A percentile compares a stretch with the other conserved stretches of the same genome.
phyloP scores from a whole-genome alignment of 2,113 vertebrate genomes.

The Romanogobio albipinnatus region DNA sequence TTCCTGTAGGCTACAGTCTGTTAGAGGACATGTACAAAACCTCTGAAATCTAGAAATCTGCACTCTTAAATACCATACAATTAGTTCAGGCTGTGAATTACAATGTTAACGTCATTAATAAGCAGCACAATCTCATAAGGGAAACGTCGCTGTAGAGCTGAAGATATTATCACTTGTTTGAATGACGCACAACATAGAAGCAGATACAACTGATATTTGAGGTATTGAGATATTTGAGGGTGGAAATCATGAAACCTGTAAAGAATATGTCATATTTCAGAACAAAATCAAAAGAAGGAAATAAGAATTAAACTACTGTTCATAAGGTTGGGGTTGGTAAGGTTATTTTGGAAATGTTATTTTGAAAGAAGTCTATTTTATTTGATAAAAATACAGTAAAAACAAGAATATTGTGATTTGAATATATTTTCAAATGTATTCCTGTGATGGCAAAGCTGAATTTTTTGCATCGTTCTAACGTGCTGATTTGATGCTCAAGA shows the following conservation, averaged over 20 bases:
- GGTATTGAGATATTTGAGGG: too few relatives aligned
- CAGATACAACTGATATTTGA: constrained; percentile 6
- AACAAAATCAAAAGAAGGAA: background rate
- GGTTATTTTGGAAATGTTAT: background rate
- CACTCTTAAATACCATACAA: background rate
- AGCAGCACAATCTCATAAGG: background rate
- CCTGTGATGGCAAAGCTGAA: background rate
- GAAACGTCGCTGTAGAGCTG: background rate
- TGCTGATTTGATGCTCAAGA: background rate
- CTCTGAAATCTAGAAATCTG: background rate
- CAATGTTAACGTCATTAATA: background rate
- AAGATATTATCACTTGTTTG: background rate
- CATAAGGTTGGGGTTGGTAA: background rate
- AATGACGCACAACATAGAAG: background rate
- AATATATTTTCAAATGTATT: background rate
- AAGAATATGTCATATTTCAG: background rate
- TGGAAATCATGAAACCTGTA: background rate
- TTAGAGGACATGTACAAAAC: constrained; percentile 23
- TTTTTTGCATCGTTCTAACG: background rate
- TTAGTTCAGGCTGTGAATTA: constrained; percentile 9
- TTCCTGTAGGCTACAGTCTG: constrained; percentile 19
- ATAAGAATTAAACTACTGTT: background rate
- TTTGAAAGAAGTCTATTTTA: background rate
- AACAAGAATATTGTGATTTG: background rate
- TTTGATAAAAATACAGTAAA: background rate